phyloP scores from a whole-genome alignment of 2,797 vertebrate genomes.

The Sternarchorhynchus goeldii region DNA sequence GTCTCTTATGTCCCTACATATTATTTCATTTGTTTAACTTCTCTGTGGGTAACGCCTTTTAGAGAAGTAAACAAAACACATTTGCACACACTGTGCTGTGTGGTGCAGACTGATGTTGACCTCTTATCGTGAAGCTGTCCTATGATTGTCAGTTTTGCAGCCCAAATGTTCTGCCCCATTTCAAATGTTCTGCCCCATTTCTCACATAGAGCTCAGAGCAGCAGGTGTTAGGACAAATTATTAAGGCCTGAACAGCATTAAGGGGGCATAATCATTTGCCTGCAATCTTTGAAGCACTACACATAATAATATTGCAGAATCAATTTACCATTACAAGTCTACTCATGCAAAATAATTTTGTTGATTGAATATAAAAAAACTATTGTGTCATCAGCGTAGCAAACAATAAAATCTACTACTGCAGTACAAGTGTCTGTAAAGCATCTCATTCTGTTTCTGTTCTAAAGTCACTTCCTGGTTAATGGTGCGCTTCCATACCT shows the following conservation, averaged over 20 bases:
- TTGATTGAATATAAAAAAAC: no score
- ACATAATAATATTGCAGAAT: background rate
- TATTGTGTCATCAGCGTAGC: no score
- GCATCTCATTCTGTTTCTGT: no score
- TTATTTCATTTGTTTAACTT: background rate
- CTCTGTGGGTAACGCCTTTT: constrained; percentile 51
- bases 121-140: constrained; percentile 4
- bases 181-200: background rate
- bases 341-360: no score
- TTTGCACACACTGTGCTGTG: constrained; percentile 43
- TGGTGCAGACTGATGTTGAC: constrained; percentile 51
- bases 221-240: background rate
- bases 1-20: background rate
- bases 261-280: background rate
- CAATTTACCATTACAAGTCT: no score
- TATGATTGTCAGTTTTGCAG: background rate
- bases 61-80: constrained; percentile 32
- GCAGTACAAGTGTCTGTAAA: no score
- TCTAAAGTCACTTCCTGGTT: no score
- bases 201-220: background rate
- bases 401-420: no score
- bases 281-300: background rate
- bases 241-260: background rate
- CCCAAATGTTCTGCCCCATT: background rate
- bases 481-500: no score